Percentiles rank a stretch among this genome's conserved stretches.
phyloP scores from a whole-genome alignment of 53 echinoderm and acorn worm species.

The Echinometra lucunter region DNA sequence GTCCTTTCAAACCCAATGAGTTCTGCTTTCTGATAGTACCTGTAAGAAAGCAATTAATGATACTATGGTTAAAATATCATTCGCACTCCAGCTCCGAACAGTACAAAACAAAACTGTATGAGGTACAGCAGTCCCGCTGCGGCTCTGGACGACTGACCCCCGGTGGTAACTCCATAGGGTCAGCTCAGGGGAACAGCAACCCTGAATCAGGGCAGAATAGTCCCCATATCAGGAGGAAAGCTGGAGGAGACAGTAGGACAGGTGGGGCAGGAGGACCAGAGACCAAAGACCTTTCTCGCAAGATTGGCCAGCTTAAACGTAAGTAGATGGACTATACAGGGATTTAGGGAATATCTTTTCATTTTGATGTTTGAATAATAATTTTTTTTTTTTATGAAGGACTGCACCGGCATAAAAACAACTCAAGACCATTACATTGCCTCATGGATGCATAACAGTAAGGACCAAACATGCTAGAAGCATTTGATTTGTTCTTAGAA shows the following conservation, averaged over 20 bases:
- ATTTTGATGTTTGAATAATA: no score
- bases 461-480: no score
- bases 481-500: no score
- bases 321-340: neutral
- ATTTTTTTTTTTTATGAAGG: no score
- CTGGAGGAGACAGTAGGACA: slow-evolving; percentile 14
- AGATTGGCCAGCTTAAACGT: slow-evolving; percentile 79
- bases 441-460: no score
- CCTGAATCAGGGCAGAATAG: slow-evolving; percentile 72
- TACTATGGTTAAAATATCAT: neutral
- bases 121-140: slow-evolving; percentile 74
- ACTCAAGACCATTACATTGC: no score
- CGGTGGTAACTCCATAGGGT: slow-evolving; percentile 53
- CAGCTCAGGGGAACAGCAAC: slow-evolving; percentile 67
- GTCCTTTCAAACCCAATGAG: no score
- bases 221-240: slow-evolving; percentile 74
- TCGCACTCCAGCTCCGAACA: slow-evolving; percentile 75
- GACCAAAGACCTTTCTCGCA: slow-evolving; percentile 75
- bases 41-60: neutral
- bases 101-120: slow-evolving; percentile 82
- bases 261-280: slow-evolving; percentile 65
- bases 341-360: neutral
- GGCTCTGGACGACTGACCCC: slow-evolving; percentile 56
- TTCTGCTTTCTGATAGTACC: no score
- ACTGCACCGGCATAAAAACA: no score